Base-by-base conservation (phyloP, 2,888 invertebrate genomes). In the Cecidostiba fungosa region DNA sequence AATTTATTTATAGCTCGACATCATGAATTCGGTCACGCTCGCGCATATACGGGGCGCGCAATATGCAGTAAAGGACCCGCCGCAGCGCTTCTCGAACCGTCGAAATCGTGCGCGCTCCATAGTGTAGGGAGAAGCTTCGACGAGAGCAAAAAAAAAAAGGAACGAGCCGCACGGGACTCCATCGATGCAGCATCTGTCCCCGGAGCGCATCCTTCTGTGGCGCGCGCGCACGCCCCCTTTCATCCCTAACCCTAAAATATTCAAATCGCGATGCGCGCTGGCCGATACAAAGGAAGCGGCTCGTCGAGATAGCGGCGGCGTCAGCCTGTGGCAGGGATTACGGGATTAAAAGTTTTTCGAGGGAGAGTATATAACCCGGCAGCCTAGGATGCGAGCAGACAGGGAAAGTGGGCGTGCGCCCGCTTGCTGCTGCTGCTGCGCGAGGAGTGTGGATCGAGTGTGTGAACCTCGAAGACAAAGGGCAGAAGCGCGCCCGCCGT, bases 161-260 rank as follows among this genome's bases (percentile, higher is more conserved):
- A 62, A 23, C 62, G n/a, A 62, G 10, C 36, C 50, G 50, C 50
- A 5, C 19, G 50, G 23, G 36, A 77, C 39, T 77, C 43, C 59
- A 83, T 82, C 66, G 82, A 23, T 26, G 69, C 2, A 69, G 29
- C 85, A 85, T 85, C 85, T 85, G 85, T 82, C 66, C 26, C 76
- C 73, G 66, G 8, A 26, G 66, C 66, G 50, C 76, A n/a, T 66
- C n/a, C 54, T 50, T 19, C 39, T 16, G 29, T 26, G 6, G 62
- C 29, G 2, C 23, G 19, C n/a, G n/a, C n/a, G 62, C 32, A 36
- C 81, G 62, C 54, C 81, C 76, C 74, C 73, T 36, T 19, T 69
- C 66, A 23, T 29, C 72, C 73, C 78, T 77, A 85, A 85, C 87
- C 85, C 84, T 87, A 85, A 87, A 87, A 87, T 87, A 87, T 87